Evolutionary conservation across 30 jellyfish, hydroid and myxozoan genomes (phyloP).

Genomic region (Turritopsis rubra): DNA sequence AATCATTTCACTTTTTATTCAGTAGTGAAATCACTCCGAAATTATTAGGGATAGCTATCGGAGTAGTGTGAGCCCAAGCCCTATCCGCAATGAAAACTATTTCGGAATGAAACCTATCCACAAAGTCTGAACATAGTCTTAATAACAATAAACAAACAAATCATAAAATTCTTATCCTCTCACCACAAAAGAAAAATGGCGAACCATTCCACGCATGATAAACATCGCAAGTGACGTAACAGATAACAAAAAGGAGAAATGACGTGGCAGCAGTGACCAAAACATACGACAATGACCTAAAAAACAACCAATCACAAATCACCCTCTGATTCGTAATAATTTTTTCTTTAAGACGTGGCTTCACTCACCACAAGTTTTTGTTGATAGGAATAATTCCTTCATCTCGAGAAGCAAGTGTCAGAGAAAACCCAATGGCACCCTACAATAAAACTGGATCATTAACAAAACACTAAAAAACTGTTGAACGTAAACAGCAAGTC

Average conservation of each 20-base stretch:
- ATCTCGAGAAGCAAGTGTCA: slow-evolving; percentile 66
- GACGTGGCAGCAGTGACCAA: slow-evolving; percentile 81
- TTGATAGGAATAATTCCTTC: slow-evolving; percentile 85
- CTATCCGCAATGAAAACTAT: too few species aligned
- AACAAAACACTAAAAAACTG: neutral
- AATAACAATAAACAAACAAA: neutral
- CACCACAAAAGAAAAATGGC: slow-evolving; percentile 85
- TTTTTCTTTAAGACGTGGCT: neutral
- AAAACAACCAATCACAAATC: neutral
- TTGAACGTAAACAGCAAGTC: neutral
- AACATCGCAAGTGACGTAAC: slow-evolving; percentile 65
- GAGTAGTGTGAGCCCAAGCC: too few species aligned
- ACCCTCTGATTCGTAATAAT: neutral
- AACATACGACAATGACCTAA: slow-evolving; percentile 78
- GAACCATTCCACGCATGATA: slow-evolving; percentile 65
- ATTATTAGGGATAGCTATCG: too few species aligned
- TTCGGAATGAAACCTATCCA: neutral
- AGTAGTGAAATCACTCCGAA: too few species aligned
- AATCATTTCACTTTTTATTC: too few species aligned
- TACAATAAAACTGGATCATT: slow-evolving; percentile 9
- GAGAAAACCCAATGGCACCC: slow-evolving; percentile 70
- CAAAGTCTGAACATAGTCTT: neutral
- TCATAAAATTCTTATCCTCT: too few species aligned
- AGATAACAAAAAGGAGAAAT: slow-evolving; percentile 45
- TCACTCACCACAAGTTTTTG: slow-evolving; percentile 72